Base-by-base conservation (phyloP, 2,113 vertebrate species). In the Morone saxatilis region DNA sequence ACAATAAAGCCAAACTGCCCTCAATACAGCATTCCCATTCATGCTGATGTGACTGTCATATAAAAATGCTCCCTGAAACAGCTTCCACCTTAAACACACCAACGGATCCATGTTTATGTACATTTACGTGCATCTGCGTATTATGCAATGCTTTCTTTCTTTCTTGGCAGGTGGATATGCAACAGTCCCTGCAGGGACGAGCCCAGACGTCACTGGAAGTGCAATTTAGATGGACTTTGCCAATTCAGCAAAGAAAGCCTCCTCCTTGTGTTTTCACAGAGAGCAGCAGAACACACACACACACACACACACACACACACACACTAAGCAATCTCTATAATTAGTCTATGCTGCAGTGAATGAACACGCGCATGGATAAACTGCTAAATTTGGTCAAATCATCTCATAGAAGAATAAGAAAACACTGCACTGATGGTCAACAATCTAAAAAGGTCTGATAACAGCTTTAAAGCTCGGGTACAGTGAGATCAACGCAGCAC, bases 181-280 rank as follows among this genome's bases (percentile, higher is more conserved):
- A 79, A 85, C 77, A 84, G 71, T 17, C 60, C 38, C 54, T 80
- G 68, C 76, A 86, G 88, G 81, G 88, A 88, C 31, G 13, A 56
- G 59, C 70, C 78, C 81, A 89, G 90, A 76, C 87, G 83, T 81
- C 75, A 88, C 8, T 71, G 78, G 22, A 84, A 45, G 6, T 85
- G 81, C 68, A 71, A 51, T 83, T 73, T 25, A 59, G 51, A 68
- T 80, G 89, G 92, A 91, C 88, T 90, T 92, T 93, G 83, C 79
- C 85, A 80, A 83, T 90, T 90, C 86, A 91, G 86, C 82, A 91
- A 82, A 86, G 84, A 80, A 73, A 83, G 19, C 16, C 54, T 66
- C 41, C 38, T 71, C 70, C 66, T 80, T 83, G 38, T 70, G 11
- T 83, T 86, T 87, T 82, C 63, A 79, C 85, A 4, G 53, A 80